phyloP scores from a whole-genome alignment of 1,140 invertebrate species.

The Temnothorax nylanderi region DNA sequence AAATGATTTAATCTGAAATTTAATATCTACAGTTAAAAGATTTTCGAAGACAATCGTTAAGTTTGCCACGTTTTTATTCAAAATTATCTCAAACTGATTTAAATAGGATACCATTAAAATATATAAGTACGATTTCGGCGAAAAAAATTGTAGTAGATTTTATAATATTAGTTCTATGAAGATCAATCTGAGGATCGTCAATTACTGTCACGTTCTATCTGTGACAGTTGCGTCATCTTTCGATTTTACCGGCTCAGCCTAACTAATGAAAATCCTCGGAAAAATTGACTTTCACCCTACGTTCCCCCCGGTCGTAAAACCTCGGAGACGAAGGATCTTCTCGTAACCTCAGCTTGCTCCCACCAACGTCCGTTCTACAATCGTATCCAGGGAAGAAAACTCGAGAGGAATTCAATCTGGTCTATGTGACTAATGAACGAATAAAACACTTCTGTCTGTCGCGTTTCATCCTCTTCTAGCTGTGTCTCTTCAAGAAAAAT shows the following conservation, averaged over 20 bases:
- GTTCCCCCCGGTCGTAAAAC: constrained; percentile 52
- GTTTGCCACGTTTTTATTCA: neutral
- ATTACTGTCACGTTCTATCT: constrained; percentile 43
- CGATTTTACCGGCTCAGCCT: constrained; percentile 54
- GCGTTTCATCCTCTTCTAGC: constrained; percentile 21
- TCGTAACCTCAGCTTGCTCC: constrained; percentile 45
- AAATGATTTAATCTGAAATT: neutral
- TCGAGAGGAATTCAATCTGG: constrained; percentile 79
- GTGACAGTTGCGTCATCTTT: constrained; percentile 59
- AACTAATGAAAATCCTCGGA: constrained; percentile 61
- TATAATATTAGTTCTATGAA: constrained; percentile 7
- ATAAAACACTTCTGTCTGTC: constrained; percentile 76
- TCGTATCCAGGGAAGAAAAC: constrained; percentile 54
- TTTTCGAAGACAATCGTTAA: neutral
- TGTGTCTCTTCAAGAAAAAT: constrained; percentile 16
- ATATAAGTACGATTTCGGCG: neutral
- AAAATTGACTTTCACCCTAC: constrained; percentile 52
- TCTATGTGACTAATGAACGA: constrained; percentile 81
- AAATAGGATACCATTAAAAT: neutral
- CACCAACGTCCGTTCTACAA: constrained; percentile 20
- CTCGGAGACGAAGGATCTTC: constrained; percentile 49
- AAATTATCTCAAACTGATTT: neutral
- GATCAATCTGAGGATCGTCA: constrained; percentile 38
- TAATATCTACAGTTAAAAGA: neutral
- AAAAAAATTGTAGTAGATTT: neutral